phyloP scores from a whole-genome alignment of 1,140 invertebrate species.

The Ephestia elutella region DNA sequence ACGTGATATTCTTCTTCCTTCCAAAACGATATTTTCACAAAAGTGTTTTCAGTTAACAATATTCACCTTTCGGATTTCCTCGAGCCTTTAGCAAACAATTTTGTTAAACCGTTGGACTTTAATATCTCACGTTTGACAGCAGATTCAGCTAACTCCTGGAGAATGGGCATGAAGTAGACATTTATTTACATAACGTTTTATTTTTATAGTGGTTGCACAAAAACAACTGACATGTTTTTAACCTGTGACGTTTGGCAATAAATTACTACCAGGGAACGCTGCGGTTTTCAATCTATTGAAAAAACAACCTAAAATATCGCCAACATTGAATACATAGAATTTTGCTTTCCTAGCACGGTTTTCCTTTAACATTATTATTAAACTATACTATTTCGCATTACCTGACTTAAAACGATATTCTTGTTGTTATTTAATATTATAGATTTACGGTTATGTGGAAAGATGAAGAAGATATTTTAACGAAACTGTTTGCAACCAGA shows the following conservation, averaged over 20 bases:
- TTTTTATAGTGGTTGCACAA: neutral
- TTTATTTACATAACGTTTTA: neutral
- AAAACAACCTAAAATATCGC: neutral
- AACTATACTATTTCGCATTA: too few species aligned
- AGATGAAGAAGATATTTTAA: too few species aligned
- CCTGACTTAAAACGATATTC: too few species aligned
- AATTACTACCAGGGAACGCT: neutral
- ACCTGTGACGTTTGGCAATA: neutral
- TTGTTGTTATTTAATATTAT: too few species aligned
- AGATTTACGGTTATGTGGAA: too few species aligned
- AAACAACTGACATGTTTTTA: neutral
- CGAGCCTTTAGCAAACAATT: neutral
- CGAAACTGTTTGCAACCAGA: too few species aligned
- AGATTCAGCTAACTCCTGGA: neutral
- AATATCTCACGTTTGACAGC: slow-evolving; percentile 5
- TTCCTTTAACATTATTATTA: too few species aligned
- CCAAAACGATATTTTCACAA: slow-evolving; percentile 15
- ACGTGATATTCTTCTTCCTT: neutral
- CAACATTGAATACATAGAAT: neutral
- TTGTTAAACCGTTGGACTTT: neutral
- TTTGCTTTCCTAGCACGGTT: too few species aligned
- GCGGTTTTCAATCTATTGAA: neutral
- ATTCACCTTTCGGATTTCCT: neutral
- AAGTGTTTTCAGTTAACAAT: slow-evolving; percentile 17
- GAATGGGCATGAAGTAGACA: neutral